Evolutionary conservation across 2,888 invertebrate genomes (phyloP), one percentile per base, ranked within the genome.

Genomic region (Heliconius ethilla): DNA sequence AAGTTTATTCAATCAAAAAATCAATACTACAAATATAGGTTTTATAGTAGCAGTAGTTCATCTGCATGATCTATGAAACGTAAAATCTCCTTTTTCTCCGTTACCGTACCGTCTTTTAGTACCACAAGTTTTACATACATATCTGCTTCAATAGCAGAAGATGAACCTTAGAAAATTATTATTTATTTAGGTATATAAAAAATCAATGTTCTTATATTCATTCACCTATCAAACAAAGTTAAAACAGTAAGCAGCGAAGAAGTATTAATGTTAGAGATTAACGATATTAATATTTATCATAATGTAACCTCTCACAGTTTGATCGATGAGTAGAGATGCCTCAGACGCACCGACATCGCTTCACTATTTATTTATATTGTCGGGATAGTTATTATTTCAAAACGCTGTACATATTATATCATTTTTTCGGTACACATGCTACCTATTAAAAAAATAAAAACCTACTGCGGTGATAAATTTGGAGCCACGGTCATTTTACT

Each of bases 251-350:
- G 40, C 33, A 51, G 51, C 40, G 27, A 55, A 27, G 33, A 59
- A 63, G 66, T 72, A 66, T 77, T 77, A 77, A 73, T 67, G 72
- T 55, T 37, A 55, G 66, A 73, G 72, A 81, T 81, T 81, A 80
- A 74, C 55, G 45, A 75, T 77, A 80, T 80, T 80, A 82, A 82
- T 77, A 81, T 77, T 77, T 70, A 72, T 69, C 69, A 67, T 69
- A 80, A 76, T 70, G 45, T 66, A 69, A 70, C 74, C 77, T 76
- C 79, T 79, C 63, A 76, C 77, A 45, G 79, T 66, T 77, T 82
- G 82, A 82, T 78, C 76, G 82, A 82, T 81, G 81, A 78, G 77
- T 40, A 40, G 40, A 33, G 40, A 10, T 29, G 65, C 78, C 27
- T 66, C 73, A 65, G 51, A 75, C 69, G 69, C 33, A 75, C 77